Percentiles rank a stretch among this genome's conserved stretches.
phyloP scores from a whole-genome alignment of 2,113 vertebrate species.

The Argyrosomus japonicus region DNA sequence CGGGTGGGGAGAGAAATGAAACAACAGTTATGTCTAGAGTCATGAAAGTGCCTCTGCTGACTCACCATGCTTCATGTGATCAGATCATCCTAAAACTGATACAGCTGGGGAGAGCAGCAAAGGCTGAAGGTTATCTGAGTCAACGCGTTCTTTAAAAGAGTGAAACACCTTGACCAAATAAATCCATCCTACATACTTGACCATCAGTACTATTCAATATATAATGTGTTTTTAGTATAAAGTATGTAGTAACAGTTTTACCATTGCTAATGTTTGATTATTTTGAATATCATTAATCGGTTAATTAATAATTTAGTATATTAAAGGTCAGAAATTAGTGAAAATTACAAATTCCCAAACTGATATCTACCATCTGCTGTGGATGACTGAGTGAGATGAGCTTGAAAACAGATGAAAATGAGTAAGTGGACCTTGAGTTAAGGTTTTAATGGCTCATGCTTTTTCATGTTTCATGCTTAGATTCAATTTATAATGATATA shows the following conservation, averaged over 20 bases:
- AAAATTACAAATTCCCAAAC: neutral
- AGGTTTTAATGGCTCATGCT: no score
- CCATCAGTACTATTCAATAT: neutral
- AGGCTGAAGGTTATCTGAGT: neutral
- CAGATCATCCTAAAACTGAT: constrained; percentile 21
- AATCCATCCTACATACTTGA: no score
- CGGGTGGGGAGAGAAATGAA: constrained; percentile 40
- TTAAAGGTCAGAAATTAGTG: neutral
- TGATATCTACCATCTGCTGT: neutral
- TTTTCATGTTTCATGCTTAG: neutral
- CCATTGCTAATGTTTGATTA: neutral
- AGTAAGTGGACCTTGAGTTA: neutral
- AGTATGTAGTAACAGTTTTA: neutral
- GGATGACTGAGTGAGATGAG: neutral
- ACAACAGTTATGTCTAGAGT: constrained; percentile 28
- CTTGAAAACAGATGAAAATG: neutral
- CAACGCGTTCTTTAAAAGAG: neutral
- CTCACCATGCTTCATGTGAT: constrained; percentile 5
- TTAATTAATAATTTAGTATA: neutral
- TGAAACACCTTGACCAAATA: neutral
- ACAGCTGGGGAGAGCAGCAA: neutral
- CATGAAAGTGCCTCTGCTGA: constrained; percentile 44
- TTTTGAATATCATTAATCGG: neutral
- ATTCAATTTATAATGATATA: neutral
- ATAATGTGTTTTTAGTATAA: neutral